These are phyloP conservation scores for Lasiurus cinereus DNA, from an alignment of 2,113 vertebrate genomes.

Conservation along the genomic window DNA sequence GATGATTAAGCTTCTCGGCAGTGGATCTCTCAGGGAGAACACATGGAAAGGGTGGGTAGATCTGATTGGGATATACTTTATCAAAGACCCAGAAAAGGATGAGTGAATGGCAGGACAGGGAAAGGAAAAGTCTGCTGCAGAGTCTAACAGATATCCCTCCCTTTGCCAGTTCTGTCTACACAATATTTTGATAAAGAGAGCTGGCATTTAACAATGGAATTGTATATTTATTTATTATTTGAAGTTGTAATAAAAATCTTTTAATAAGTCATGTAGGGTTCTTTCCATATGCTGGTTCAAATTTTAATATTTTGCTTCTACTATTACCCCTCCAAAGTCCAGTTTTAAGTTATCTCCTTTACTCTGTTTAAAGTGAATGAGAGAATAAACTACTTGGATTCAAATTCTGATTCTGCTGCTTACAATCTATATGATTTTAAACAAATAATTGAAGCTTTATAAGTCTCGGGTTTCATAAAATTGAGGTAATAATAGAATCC, in stretches of 20 bases:
- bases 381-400: background rate
- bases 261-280: background rate
- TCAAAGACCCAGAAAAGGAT: background rate
- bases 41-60: background rate
- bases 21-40: background rate
- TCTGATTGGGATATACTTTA: background rate
- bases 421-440: background rate
- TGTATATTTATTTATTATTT: background rate
- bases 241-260: background rate
- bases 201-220: background rate
- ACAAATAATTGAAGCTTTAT: background rate
- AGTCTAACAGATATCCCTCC: background rate
- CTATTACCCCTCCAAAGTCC: background rate
- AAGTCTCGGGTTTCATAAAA: conserved; percentile 22
- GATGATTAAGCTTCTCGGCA: background rate
- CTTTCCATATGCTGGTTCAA: background rate
- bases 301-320: background rate
- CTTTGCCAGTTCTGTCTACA: background rate
- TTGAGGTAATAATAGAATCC: background rate
- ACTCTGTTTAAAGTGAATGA: conserved; percentile 21
- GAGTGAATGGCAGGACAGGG: background rate
- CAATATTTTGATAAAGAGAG: background rate
- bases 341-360: conserved; percentile 5
- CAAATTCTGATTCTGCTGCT: background rate
- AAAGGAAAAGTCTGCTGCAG: background rate